A percentile compares a stretch with the other conserved stretches of the same genome.
Evolutionary conservation across 2,113 vertebrate species (phyloP).

Genomic region (Caranx ignobilis): DNA sequence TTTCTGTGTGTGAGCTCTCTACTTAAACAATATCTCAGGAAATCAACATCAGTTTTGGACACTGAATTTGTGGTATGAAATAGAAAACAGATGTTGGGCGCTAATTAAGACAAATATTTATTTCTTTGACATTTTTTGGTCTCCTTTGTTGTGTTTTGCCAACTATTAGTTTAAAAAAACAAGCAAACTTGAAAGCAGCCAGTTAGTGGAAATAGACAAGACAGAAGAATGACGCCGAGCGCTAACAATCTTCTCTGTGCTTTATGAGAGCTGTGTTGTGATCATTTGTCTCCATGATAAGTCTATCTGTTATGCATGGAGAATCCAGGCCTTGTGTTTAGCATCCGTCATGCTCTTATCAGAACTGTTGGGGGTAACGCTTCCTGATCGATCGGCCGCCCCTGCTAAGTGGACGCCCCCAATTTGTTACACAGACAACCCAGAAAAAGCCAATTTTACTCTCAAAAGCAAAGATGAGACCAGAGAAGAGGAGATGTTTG

Average conservation of each 20-base stretch:
- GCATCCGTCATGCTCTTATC: slow-evolving; percentile 78
- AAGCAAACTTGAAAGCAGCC: slow-evolving; percentile 41
- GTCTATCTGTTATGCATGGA: slow-evolving; percentile 59
- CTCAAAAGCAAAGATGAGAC: not conserved
- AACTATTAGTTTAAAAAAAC: slow-evolving; percentile 37
- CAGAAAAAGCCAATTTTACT: slow-evolving; percentile 36
- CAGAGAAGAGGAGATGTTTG: slow-evolving; percentile 12
- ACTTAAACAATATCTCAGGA: slow-evolving; percentile 58
- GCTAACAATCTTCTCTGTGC: slow-evolving; percentile 1
- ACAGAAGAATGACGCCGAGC: not conserved
- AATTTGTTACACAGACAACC: slow-evolving; percentile 59
- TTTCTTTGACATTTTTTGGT: slow-evolving; percentile 38
- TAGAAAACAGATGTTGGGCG: slow-evolving; percentile 61
- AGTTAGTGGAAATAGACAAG: slow-evolving; percentile 8
- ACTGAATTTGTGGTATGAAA: slow-evolving; percentile 32
- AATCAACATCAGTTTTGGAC: slow-evolving; percentile 40
- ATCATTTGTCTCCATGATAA: slow-evolving; percentile 59
- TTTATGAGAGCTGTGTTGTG: slow-evolving; percentile 37
- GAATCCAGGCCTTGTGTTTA: slow-evolving; percentile 71
- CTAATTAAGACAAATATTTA: slow-evolving; percentile 52
- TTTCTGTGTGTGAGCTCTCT: slow-evolving; percentile 39
- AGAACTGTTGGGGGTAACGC: slow-evolving; percentile 57
- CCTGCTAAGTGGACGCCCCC: slow-evolving; percentile 47
- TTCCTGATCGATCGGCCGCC: slow-evolving; percentile 65
- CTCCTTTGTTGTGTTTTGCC: slow-evolving; percentile 29